Evolutionary conservation across 30 jellyfish, hydroid and myxozoan genomes (phyloP).

Genomic region (Turritopsis dohrnii): DNA sequence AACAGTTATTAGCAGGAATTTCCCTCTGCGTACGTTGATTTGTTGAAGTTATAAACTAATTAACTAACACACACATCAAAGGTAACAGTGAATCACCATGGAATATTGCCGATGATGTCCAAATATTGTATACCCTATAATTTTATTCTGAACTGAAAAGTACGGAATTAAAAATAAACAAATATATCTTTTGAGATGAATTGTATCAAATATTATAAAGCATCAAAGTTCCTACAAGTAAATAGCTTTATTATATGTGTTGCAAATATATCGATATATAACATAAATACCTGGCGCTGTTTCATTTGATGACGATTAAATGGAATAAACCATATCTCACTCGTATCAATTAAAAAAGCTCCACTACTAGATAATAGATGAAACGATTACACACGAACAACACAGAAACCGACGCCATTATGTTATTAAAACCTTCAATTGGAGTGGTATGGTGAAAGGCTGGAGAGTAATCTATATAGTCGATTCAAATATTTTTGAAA

Average conservation of each 20-base stretch:
- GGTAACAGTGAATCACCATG: not conserved
- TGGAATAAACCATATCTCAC: not conserved
- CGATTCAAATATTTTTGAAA: not conserved
- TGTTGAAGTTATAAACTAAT: not conserved
- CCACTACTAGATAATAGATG: not conserved
- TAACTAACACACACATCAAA: not conserved
- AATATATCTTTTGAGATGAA: not conserved
- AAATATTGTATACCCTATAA: too few species aligned
- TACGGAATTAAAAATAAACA: not conserved
- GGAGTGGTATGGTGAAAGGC: not conserved
- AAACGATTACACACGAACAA: not conserved
- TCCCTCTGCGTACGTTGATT: not conserved
- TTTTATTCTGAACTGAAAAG: too few species aligned
- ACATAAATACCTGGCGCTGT: not conserved
- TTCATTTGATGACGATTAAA: not conserved
- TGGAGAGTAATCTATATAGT: not conserved
- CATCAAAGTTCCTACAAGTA: not conserved
- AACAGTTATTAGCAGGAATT: not conserved
- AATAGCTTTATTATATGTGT: not conserved
- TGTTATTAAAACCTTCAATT: not conserved
- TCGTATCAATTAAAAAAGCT: not conserved
- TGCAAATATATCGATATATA: not conserved
- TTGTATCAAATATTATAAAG: not conserved
- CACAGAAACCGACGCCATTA: not conserved
- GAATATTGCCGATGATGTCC: too few species aligned